Base-by-base conservation (phyloP, 1,140 invertebrate species). In the Scaptomyza montana region DNA sequence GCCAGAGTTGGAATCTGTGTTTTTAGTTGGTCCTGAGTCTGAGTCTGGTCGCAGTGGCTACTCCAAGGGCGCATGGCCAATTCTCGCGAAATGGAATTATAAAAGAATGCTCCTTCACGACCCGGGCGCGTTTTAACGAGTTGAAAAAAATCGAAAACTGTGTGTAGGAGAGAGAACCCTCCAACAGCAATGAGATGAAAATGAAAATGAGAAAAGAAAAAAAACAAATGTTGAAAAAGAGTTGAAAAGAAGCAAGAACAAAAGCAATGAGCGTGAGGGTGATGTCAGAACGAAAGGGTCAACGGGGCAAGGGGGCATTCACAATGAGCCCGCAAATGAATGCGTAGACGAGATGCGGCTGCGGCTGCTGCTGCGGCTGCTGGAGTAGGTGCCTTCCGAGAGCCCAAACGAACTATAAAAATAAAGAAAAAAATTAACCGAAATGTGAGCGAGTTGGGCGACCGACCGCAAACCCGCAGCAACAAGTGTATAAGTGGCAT, bases 71-170 rank as follows among this genome's bases (percentile, higher is more conserved):
- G 81, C 74, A 90, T 70, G 79, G 77, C 71, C 87, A 84, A 90
- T 90, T 90, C 87, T 90, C 82, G 89, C 82, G 87, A 90, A 90
- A 90, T 90, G 89, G 87, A 90, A 90, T 90, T 90, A 90, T 90
- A 90, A 90, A 90, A 87, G 87, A 90, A 90, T 90, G 85, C 87
- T 36, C 33, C 33, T 36, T 9, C 78, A 80, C 78, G 60, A 78
- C 71, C 84, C 62, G 68, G 75, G 71, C 71, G 75, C 80, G 73
- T 90, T 90, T 87, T 90, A 90, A 90, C 86, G 86, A 90, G 86
- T 90, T 85, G 62, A 86, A 86, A 76, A 78, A 80, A 82, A 82
- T 75, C 80, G 65, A 77, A 74, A 75, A 64, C 63, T 69, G 64
- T 66, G 78, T 68, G 75, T 72, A 78, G 82, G 72, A 81, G 81